Evolutionary conservation across 2,797 vertebrate genomes (phyloP).

Genomic region (Trichosurus vulpecula): DNA sequence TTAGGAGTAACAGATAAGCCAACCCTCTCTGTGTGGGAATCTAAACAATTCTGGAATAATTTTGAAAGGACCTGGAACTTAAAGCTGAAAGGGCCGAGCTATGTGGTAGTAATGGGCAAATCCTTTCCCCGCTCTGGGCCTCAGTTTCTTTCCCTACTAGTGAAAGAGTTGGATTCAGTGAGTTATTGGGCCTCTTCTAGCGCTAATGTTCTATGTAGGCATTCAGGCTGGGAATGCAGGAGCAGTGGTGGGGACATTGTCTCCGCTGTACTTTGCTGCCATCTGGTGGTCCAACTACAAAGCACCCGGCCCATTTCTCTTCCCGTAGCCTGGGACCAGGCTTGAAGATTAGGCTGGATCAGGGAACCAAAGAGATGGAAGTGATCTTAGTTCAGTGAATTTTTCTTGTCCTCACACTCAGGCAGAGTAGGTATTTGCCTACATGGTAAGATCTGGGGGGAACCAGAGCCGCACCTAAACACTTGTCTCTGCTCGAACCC

Average conservation of each 20-base stretch:
- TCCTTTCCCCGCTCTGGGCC: neutral
- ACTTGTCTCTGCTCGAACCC: neutral
- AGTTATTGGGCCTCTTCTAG: neutral
- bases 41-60: neutral
- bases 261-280: slow-evolving; percentile 63
- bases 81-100: neutral
- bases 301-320: neutral
- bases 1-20: neutral
- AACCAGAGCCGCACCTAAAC: neutral
- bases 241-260: neutral
- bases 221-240: neutral
- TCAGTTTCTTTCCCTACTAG: neutral
- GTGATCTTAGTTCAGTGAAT: neutral
- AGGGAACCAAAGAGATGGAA: neutral
- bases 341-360: neutral
- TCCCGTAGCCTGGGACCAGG: neutral
- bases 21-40: neutral
- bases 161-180: neutral
- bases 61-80: neutral
- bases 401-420: neutral
- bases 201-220: neutral
- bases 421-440: neutral
- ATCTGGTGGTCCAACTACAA: slow-evolving; percentile 36
- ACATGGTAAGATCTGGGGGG: neutral
- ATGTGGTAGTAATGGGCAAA: neutral